A percentile compares a stretch with the other conserved stretches of the same genome.
phyloP scores from a whole-genome alignment of 2,888 invertebrate genomes.

The Nudaria mundana region DNA sequence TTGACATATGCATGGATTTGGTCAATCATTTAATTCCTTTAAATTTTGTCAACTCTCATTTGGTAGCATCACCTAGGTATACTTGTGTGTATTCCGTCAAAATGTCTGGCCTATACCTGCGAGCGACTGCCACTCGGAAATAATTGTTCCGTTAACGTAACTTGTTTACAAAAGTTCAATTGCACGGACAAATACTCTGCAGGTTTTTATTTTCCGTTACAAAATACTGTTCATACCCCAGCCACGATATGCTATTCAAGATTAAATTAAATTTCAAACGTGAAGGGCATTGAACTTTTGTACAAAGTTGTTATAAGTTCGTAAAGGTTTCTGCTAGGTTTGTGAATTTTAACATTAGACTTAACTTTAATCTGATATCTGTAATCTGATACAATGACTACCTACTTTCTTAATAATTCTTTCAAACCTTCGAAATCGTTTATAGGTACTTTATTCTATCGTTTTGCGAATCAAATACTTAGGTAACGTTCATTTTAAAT shows the following conservation, averaged over 20 bases:
- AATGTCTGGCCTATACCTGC: not conserved
- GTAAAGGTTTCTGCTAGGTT: no score
- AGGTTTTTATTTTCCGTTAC: no score
- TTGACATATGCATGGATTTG: not conserved
- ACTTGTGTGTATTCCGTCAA: not conserved
- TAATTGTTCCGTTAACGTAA: not conserved
- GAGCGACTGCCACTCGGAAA: not conserved
- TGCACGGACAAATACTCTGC: not conserved
- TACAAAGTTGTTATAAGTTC: slow-evolving; percentile 66
- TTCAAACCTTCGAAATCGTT: no score
- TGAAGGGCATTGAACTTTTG: slow-evolving; percentile 65
- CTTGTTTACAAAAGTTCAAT: not conserved
- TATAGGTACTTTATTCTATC: no score
- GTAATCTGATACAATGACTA: no score
- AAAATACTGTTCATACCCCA: no score
- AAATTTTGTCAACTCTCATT: not conserved
- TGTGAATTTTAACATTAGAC: no score
- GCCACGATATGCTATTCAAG: no score
- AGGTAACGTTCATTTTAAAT: no score
- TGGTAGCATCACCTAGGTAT: not conserved
- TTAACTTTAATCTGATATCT: no score
- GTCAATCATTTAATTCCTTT: not conserved
- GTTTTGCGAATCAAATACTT: no score
- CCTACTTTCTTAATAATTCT: no score
- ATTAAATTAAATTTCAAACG: slow-evolving; percentile 6